These are phyloP conservation scores for Hirudo medicinalis DNA, from an alignment of 1,140 invertebrate species.

Conservation along the genomic window DNA sequence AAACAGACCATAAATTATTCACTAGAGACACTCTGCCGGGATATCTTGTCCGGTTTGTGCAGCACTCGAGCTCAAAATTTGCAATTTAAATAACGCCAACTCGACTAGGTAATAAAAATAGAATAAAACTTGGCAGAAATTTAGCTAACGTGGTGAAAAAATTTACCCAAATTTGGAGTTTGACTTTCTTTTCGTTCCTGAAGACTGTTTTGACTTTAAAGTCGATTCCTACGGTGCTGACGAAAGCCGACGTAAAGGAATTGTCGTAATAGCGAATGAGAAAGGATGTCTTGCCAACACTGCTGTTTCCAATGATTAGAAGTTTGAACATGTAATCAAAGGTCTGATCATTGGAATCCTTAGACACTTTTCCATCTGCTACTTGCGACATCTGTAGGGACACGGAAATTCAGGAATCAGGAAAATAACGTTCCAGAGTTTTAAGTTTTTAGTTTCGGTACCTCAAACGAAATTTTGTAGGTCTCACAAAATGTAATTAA, in stretches of 20 bases:
- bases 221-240: constrained; percentile 98
- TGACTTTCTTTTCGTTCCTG: constrained; percentile 82
- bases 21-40: too few species aligned
- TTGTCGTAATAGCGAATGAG: constrained; percentile 98
- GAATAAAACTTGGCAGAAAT: too few species aligned
- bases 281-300: constrained; percentile 97
- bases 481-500: too few species aligned
- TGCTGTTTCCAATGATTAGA: constrained; percentile 92
- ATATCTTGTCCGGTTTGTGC: too few species aligned
- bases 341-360: constrained; percentile 96
- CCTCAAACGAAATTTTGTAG: too few species aligned
- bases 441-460: too few species aligned
- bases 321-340: constrained; percentile 99
- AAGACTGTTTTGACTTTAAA: constrained; percentile 99
- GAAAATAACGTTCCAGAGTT: not conserved
- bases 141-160: not conserved
- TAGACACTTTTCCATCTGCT: constrained; percentile 34
- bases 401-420: not conserved
- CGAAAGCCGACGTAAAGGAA: constrained; percentile 97
- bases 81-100: too few species aligned
- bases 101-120: too few species aligned
- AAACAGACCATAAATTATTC: too few species aligned
- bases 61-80: too few species aligned
- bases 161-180: constrained; percentile 83
- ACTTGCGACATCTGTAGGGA: not conserved